Percentiles rank a stretch among this genome's conserved stretches.
These are phyloP conservation scores for Pyrrhura leucotis DNA, from an alignment of 2,797 vertebrate species.

Conservation along the genomic window DNA sequence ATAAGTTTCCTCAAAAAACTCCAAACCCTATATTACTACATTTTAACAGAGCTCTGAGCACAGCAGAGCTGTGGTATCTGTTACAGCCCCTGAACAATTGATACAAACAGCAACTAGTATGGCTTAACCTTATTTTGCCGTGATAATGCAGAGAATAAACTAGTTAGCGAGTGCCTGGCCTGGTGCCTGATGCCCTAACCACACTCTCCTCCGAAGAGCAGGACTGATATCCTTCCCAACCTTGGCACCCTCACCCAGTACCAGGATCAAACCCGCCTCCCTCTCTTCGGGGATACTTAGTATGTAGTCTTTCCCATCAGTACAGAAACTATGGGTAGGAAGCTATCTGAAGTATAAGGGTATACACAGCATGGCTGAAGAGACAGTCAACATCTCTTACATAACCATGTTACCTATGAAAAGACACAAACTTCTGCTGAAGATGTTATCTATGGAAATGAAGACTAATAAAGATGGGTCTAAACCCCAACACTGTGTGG, in stretches of 20 bases:
- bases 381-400: not conserved
- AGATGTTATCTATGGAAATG: not conserved
- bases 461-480: not conserved
- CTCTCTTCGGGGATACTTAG: not conserved
- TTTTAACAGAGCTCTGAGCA: not conserved
- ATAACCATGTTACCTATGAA: not conserved
- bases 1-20: not conserved
- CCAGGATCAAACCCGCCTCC: not conserved
- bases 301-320: not conserved
- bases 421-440: not conserved
- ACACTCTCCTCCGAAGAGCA: not conserved
- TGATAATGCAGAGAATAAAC: not conserved
- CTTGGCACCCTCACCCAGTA: not conserved
- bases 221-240: not conserved
- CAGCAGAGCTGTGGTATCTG: not conserved
- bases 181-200: not conserved
- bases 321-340: not conserved
- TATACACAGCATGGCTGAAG: not conserved
- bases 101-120: not conserved
- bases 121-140: not conserved
- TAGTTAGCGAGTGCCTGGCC: not conserved
- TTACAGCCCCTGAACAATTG: accelerated
- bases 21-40: not conserved
- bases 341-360: not conserved
- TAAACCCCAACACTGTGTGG: not conserved